Evolutionary conservation across 92 coral and sea anemone genomes (phyloP).

Genomic region (Parazoanthus darwini): DNA sequence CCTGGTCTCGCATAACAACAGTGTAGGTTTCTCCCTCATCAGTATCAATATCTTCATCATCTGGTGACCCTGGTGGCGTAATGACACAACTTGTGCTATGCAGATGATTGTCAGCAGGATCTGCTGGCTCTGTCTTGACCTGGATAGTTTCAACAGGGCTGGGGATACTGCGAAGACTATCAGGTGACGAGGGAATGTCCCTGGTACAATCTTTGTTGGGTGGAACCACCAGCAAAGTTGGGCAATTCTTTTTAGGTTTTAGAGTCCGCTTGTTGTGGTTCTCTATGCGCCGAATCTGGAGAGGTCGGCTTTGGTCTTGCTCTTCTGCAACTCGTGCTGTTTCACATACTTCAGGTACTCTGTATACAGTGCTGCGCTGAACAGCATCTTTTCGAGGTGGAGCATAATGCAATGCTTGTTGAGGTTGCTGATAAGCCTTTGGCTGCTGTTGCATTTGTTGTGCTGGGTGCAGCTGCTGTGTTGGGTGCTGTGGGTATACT

Average conservation of each 20-base stretch:
- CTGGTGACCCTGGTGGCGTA: slow-evolving; percentile 92
- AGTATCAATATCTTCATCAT: slow-evolving; percentile 56
- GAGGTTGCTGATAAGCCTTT: slow-evolving; percentile 6
- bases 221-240: slow-evolving; percentile 16
- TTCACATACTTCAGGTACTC: slow-evolving; percentile 65
- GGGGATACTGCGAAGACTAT: slow-evolving; percentile 56
- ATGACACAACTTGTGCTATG: slow-evolving; percentile 81
- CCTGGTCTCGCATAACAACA: slow-evolving; percentile 83
- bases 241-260: slow-evolving; percentile 18
- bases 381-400: slow-evolving; percentile 71
- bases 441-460: slow-evolving; percentile 19
- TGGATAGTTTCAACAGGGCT: slow-evolving; percentile 55
- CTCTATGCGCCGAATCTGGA: slow-evolving; percentile 14
- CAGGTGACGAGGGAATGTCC: slow-evolving; percentile 59
- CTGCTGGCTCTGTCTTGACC: slow-evolving; percentile 69
- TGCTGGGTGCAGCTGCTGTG: neutral
- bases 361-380: slow-evolving; percentile 73
- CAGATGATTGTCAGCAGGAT: slow-evolving; percentile 45
- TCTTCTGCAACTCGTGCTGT: slow-evolving; percentile 25
- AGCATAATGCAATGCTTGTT: slow-evolving; percentile 51
- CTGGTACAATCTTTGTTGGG: slow-evolving; percentile 29
- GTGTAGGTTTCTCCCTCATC: slow-evolving; percentile 70
- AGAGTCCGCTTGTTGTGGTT: neutral
- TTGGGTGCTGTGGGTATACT: neutral
- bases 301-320: neutral